A percentile compares a stretch with the other conserved stretches of the same genome.
Evolutionary conservation across 2,888 invertebrate species (phyloP).

Genomic region (Synanthedon tipuliformis): DNA sequence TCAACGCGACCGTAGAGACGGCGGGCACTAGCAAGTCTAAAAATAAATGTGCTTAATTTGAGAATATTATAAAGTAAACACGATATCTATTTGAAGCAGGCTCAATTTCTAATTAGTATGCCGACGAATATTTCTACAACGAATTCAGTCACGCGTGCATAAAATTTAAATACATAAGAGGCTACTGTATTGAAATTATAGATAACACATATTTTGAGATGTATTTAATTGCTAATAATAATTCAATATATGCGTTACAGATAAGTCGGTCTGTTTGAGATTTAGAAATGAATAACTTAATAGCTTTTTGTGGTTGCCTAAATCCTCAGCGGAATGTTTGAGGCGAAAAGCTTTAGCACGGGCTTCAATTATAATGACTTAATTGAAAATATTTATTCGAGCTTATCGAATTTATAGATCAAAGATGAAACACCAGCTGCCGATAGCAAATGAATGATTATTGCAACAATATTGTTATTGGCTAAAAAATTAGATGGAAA

Average conservation of each 20-base stretch:
- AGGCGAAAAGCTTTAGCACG: constrained; percentile 24
- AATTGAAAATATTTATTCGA: no score
- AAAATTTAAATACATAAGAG: constrained; percentile 59
- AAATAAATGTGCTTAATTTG: no score
- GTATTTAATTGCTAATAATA: constrained; percentile 61
- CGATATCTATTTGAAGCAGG: not conserved
- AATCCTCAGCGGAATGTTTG: constrained; percentile 34
- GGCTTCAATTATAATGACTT: constrained; percentile 16
- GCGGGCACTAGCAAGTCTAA: no score
- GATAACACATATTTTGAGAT: constrained; percentile 60
- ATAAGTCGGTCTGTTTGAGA: constrained; percentile 35
- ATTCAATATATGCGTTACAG: constrained; percentile 54
- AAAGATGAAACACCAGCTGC: no score
- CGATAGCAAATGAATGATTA: no score
- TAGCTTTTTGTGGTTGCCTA: constrained; percentile 33
- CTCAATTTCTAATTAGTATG: constrained; percentile 31
- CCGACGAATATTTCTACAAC: constrained; percentile 30
- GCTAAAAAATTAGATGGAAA: no score
- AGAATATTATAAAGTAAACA: no score
- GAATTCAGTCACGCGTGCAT: constrained; percentile 60
- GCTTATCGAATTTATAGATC: no score
- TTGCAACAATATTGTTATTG: no score
- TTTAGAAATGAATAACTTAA: constrained; percentile 51
- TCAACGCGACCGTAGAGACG: no score
- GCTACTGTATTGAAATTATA: constrained; percentile 68